Conservation (phyloP, 1,140 invertebrate species). For the Zaprionus taronus region DNA sequence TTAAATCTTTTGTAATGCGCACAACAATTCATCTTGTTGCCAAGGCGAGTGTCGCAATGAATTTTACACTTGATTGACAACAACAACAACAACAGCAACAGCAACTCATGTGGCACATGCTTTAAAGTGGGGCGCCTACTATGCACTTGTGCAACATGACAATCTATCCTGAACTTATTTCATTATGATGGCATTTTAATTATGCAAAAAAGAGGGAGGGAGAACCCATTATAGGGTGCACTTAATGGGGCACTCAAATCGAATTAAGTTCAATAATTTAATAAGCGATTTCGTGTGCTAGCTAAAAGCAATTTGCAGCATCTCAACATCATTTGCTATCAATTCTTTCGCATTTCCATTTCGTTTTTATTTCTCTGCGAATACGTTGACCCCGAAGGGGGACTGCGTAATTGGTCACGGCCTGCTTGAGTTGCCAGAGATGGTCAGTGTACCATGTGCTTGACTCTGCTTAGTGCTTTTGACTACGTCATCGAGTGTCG, state of each 20-base stretch:
- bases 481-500: constrained; percentile 59
- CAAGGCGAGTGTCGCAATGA: constrained; percentile 43
- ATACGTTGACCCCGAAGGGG: constrained; percentile 59
- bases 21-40: constrained; percentile 44
- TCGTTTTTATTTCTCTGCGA: constrained; percentile 19
- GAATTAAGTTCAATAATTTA: constrained; percentile 69
- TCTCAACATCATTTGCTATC: constrained; percentile 6
- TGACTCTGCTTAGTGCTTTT: constrained; percentile 3
- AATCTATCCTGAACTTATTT: constrained; percentile 55
- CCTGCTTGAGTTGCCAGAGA: constrained; percentile 51
- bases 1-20: constrained; percentile 54
- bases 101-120: constrained; percentile 24
- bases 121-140: neutral
- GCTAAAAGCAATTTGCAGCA: constrained; percentile 43
- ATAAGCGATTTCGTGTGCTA: constrained; percentile 46
- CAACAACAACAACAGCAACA: neutral
- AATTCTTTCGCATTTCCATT: constrained; percentile 23
- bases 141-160: constrained; percentile 28
- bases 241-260: constrained; percentile 46
- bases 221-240: constrained; percentile 11
- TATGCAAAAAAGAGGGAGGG: constrained; percentile 46
- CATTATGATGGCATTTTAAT: constrained; percentile 72
- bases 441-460: constrained; percentile 41
- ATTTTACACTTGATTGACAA: constrained; percentile 59
- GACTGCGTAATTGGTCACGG: constrained; percentile 74